Base-by-base conservation (phyloP, 2,888 invertebrate genomes). In the Nomada fabriciana region DNA sequence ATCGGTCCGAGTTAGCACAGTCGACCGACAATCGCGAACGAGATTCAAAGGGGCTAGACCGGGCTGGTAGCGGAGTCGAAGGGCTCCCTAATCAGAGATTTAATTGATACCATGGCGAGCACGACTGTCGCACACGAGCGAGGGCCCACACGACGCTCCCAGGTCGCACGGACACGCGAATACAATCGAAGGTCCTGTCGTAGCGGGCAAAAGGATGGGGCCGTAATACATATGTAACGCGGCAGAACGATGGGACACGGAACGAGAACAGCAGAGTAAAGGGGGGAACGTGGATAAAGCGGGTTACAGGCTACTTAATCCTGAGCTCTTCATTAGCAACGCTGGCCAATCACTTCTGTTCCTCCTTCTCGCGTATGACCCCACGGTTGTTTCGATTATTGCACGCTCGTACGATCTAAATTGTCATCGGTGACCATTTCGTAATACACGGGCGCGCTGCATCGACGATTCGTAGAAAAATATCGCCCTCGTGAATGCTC, bases 281-380 rank as follows among this genome's bases (percentile, higher is more conserved):
- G 47, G 47, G 47, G 78, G 83, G 73, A 71, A 80, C 72, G 86
- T 80, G 86, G 86, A 88, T 85, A 88, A 89, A 89, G 89, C 87
- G 91, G 89, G 86, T 90, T 90, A 90, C 88, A 87, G 87, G 87
- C 91, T 91, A 92, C 91, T 92, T 91, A 91, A 86, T 82, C 88
- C 89, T 91, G 90, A 92, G 92, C 92, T 90, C 91, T 92, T 91
- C 91, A 92, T 92, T 92, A 92, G 91, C 87, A 87, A 89, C 88
- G 84, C 83, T 85, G 84, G 83, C 86, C 88, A 88, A 90, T 89
- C 88, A 86, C 80, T 85, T 80, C 80, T 78, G 59, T 65, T 76
- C 80, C 80, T 77, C 81, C 79, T 69, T 67, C 70, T 69, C 76
- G 79, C 59, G 82, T 61, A 69, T 63, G 63, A 55, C 42, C 83